Conservation (phyloP, 1,140 invertebrate species). For the Caenorhabditis remanei region DNA sequence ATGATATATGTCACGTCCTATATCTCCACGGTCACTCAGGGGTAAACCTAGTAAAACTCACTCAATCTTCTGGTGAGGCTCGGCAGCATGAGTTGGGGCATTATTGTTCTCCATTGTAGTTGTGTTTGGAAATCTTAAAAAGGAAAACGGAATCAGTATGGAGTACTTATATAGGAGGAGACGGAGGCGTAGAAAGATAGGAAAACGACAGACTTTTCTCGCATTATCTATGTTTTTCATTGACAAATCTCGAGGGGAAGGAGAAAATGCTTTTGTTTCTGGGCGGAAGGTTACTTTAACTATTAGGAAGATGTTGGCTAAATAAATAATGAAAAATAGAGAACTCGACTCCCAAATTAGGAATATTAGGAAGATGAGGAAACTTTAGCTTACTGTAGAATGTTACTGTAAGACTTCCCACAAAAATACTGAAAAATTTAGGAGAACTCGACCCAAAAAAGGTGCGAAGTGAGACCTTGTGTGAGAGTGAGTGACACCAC, state of each 20-base stretch:
- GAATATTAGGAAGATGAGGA: no score
- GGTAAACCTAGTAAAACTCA: no score
- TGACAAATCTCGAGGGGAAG: background rate
- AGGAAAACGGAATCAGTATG: background rate
- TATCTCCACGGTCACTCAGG: no score
- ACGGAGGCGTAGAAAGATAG: background rate
- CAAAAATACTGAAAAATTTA: background rate
- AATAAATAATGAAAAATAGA: no score
- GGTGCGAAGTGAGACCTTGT: no score
- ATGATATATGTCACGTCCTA: no score
- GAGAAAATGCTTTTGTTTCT: no score
- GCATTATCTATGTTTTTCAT: background rate
- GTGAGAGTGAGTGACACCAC: background rate
- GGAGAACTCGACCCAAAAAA: background rate
- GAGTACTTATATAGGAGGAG: background rate
- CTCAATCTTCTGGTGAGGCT: slow-evolving; percentile 44
- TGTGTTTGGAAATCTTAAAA: background rate
- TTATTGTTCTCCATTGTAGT: slow-evolving; percentile 5
- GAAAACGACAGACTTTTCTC: background rate
- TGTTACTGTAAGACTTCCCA: no score
- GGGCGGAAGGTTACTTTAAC: no score
- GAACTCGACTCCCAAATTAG: no score
- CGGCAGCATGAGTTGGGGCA: background rate
- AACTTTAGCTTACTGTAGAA: no score
- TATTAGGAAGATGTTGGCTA: no score